Base-by-base conservation (phyloP, 1,140 invertebrate species). In the Zophobas morio region DNA sequence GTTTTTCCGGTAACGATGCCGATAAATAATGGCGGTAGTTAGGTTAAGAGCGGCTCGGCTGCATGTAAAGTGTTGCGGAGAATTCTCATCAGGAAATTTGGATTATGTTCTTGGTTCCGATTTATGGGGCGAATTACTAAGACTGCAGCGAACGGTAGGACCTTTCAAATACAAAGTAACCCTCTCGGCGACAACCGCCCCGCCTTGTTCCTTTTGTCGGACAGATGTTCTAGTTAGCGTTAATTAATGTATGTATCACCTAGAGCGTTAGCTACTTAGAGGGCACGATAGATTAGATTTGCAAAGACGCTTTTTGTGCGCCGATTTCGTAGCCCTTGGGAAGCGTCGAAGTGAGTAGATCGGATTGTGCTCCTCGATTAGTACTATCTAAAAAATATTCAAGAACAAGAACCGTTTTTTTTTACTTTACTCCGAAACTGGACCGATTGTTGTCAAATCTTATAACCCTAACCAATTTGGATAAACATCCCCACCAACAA, bases 11-110 rank as follows among this genome's bases (percentile, higher is more conserved):
- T 66, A 42, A 42, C 33, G 39, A 4, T 20, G 60, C 42, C 60
- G 35, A 66, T 66, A 66, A 66, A 66, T 66, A 42, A 66, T 5
- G 39, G 39, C 40, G 20, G 39, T 39, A 66, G 42, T 66, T 66
- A 40, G 2, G 40, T 66, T 66, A 66, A 66, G 40, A 20, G 60
- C 39, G n/a, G 8, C 39, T 42, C 33, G n/a, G 60, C n/a, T 32
- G 57, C 35, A 63, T 40, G 3, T 1, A 32, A 66, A 42, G 39
- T n/a, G 8, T 35, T 1, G 37, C 56, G 3, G 2, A 51, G 6
- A 20, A 51, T 51, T 51, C 49, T 46, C 42, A 46, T 46, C 42
- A 46, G 49, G 20, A 51, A 51, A 51, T 20, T 51, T 20, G 4
- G 49, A 2, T 20, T 51, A 2, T 51, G 2, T 51, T 51, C 20